These are phyloP conservation scores for Empidonax traillii DNA, from an alignment of 2,113 vertebrate species.

Conservation along the genomic window DNA sequence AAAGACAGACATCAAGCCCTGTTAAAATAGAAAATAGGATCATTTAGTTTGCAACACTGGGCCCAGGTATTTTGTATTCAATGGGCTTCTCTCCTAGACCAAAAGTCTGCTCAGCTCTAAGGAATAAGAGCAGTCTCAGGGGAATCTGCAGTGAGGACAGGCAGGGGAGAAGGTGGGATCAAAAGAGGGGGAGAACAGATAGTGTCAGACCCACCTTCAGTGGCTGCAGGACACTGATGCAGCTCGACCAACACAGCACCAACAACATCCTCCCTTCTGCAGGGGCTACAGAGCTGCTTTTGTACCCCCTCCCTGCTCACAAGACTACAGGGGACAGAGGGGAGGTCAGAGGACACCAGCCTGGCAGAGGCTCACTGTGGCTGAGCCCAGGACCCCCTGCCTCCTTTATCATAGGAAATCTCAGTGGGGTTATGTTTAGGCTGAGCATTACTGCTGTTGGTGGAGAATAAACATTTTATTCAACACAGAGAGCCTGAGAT, in stretches of 20 bases:
- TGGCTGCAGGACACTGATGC: neutral
- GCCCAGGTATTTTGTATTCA: neutral
- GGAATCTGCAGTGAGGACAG: neutral
- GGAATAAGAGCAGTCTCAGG: neutral
- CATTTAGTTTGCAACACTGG: neutral
- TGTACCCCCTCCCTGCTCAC: neutral
- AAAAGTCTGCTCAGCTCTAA: neutral
- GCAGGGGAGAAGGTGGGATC: neutral
- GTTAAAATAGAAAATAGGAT: neutral
- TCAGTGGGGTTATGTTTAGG: neutral
- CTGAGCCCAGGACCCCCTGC: neutral
- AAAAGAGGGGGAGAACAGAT: neutral
- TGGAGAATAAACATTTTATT: constrained; percentile 1
- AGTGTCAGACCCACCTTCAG: neutral
- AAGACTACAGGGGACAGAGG: neutral
- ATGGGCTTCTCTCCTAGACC: neutral
- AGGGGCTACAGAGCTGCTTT: neutral
- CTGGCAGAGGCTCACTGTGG: neutral
- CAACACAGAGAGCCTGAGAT: neutral
- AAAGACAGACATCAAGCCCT: neutral
- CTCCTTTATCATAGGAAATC: neutral
- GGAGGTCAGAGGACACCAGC: neutral
- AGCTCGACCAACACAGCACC: neutral
- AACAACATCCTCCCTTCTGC: neutral
- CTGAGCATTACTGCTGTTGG: neutral